A percentile compares a stretch with the other conserved stretches of the same genome.
Evolutionary conservation across 2,797 vertebrate genomes (phyloP).

Genomic region (Monodelphis domestica): DNA sequence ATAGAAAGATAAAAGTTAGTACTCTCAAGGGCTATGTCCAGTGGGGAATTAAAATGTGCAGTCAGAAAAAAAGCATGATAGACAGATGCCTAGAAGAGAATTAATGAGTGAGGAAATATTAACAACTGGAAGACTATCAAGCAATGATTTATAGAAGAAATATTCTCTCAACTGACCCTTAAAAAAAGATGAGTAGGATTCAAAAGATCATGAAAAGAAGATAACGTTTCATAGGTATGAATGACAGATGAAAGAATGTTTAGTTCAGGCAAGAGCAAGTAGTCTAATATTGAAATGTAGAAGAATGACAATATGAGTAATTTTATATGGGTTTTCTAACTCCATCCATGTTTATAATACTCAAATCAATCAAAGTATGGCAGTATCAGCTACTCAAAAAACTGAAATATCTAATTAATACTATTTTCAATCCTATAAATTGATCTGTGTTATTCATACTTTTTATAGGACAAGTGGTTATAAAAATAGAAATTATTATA

Average conservation of each 20-base stretch:
- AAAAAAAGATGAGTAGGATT: neutral
- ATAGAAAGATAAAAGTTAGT: neutral
- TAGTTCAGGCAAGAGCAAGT: neutral
- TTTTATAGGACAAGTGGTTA: neutral
- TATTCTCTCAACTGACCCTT: neutral
- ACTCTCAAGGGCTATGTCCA: neutral
- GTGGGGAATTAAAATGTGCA: neutral
- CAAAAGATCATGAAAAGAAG: neutral
- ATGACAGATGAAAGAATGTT: neutral
- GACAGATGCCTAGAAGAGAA: no score
- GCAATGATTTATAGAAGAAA: neutral
- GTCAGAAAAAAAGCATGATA: no score
- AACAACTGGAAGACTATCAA: neutral
- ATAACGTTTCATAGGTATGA: neutral
- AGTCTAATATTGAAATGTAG: neutral
- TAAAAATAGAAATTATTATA: slow-evolving; percentile 14
- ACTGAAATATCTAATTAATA: slow-evolving; percentile 8
- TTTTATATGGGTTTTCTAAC: no score
- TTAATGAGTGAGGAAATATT: no score
- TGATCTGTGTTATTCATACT: neutral
- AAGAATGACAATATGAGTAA: neutral
- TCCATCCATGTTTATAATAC: neutral
- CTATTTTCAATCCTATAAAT: slow-evolving; percentile 24
- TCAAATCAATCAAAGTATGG: neutral
- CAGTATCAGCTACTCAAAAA: slow-evolving; percentile 2